Evolutionary conservation across 35 echinoderm and acorn worm species (phyloP).

Genomic region (Anneissia japonica): DNA sequence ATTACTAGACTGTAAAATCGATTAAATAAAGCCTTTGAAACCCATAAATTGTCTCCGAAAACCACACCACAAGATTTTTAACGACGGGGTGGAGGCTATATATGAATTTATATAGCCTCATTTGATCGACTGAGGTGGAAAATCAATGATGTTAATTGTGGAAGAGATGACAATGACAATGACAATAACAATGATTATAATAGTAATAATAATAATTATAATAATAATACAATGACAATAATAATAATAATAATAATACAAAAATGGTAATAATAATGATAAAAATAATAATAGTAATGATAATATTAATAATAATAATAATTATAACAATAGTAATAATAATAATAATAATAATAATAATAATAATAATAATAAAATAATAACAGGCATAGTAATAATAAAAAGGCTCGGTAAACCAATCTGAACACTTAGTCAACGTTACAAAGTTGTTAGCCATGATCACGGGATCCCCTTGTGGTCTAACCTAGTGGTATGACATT

Average conservation of each 20-base stretch:
- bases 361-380: too few relatives aligned
- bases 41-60: background rate
- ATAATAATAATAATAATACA: background rate
- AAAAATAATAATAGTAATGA: background rate
- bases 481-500: too few relatives aligned
- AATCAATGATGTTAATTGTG: background rate
- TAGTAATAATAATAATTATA: background rate
- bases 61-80: background rate
- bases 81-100: background rate
- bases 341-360: too few relatives aligned
- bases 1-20: background rate
- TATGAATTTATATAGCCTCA: background rate
- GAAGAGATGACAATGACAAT: background rate
- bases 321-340: constrained; percentile 2
- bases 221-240: background rate
- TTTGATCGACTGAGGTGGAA: background rate
- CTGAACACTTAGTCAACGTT: too few relatives aligned
- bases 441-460: too few relatives aligned
- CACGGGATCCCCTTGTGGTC: too few relatives aligned
- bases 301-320: constrained; percentile 1
- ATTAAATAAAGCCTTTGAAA: background rate
- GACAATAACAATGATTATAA: constrained; percentile 1
- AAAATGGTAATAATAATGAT: background rate
- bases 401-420: too few relatives aligned
- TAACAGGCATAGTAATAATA: too few relatives aligned